A percentile compares a stretch with the other conserved stretches of the same genome.
phyloP scores from a whole-genome alignment of 2,113 vertebrate species.

The Prochilodus magdalenae region DNA sequence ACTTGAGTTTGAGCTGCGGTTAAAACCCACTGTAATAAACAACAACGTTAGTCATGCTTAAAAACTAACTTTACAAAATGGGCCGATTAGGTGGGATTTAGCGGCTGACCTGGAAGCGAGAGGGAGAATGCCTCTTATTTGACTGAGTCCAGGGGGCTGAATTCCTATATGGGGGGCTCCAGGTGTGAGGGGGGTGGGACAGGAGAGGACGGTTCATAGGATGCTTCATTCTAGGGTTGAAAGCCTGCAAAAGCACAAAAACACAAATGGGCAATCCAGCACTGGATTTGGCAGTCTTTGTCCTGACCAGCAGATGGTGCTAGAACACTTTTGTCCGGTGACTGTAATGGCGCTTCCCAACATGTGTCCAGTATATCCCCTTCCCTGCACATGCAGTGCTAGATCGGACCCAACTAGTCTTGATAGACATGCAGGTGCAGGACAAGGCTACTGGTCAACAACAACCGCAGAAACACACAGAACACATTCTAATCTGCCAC shows the following conservation, averaged over 20 bases:
- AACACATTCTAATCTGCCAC: too few species aligned
- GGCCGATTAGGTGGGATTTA: neutral
- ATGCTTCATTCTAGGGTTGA: constrained; percentile 70
- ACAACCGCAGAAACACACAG: too few species aligned
- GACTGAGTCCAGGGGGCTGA: constrained; percentile 72
- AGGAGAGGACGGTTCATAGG: constrained; percentile 70
- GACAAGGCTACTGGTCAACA: too few species aligned
- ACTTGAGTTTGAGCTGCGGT: too few species aligned
- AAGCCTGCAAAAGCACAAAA: constrained; percentile 58
- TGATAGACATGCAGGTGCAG: too few species aligned
- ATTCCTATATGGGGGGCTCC: constrained; percentile 76
- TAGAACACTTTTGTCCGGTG: constrained; percentile 15
- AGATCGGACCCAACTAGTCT: too few species aligned
- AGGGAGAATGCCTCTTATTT: constrained; percentile 78
- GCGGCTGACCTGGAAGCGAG: constrained; percentile 80
- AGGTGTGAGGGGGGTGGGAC: constrained; percentile 74
- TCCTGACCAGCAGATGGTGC: constrained; percentile 58
- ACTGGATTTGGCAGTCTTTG: neutral
- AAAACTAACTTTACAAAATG: too few species aligned
- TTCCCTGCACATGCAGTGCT: too few species aligned
- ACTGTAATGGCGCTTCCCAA: neutral
- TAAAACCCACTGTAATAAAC: too few species aligned
- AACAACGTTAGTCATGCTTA: too few species aligned
- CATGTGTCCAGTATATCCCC: too few species aligned
- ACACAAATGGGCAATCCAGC: constrained; percentile 14